Base-by-base conservation (phyloP, 2,797 vertebrate species). In the Periophthalmus magnuspinnatus region DNA sequence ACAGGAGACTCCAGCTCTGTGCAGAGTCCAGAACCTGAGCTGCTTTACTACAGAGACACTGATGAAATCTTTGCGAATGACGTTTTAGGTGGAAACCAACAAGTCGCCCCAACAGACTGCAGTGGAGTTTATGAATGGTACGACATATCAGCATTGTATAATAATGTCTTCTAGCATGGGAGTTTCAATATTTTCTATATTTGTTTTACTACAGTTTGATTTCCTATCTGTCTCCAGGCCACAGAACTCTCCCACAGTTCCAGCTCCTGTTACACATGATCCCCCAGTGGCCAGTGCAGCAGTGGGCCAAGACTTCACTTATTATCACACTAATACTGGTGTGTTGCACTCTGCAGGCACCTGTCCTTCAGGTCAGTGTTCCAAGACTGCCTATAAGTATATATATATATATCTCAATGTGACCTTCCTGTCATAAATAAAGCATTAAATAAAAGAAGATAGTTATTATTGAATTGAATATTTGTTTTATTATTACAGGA, bases 11-110 rank as follows among this genome's bases (percentile, higher is more conserved):
- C 52, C 7, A 70, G 16, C 1, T 34, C 11, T 11, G 45, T 72
- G 38, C 84, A 77, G 65, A 76, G 78, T 21, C 24, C 91, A 88
- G 92, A 93, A 54, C 79, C 79, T 58, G 80, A 87, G 8, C 68
- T 81, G 0, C 68, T 79, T 47, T 77, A 86, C 47, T 67, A 81
- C 75, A 67, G 66, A 78, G 70, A 54, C 41, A 1, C 21, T 1
- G 83, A 72, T 47, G 78, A 83, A 17, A 52, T 1, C 60, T 47
- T 59, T 0, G 11, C 71, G 65, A 59, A n/a, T 62, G 22, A 55
- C 50, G 6, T 6, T 8, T 2, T 83, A 33, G 72, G 76, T 6
- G 32, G 56, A 41, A 45, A 34, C 1, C 72, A 72, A 67, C 74
- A 81, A 33, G 58, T 33, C 33, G 14, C 36, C 2, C 54, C 21